Conservation (phyloP, 2,797 vertebrate genomes). For the Diglossa cyanea region DNA sequence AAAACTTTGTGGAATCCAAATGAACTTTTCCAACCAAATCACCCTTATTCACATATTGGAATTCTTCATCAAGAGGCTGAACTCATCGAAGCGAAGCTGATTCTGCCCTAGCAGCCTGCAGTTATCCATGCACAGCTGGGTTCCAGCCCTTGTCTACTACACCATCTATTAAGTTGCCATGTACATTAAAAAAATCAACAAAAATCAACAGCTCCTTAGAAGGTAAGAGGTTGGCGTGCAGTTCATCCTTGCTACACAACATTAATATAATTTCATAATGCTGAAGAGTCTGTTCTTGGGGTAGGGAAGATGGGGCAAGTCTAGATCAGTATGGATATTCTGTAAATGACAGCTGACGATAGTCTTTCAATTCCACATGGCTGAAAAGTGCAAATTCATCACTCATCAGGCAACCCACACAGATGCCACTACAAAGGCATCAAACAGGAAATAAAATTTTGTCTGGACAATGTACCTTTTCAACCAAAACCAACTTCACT, state of each 20-base stretch:
- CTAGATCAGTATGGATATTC: not conserved
- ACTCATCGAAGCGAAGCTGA: accelerated
- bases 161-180: not conserved
- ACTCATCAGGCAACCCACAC: not conserved
- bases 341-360: not conserved
- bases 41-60: not conserved
- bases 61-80: not conserved
- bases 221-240: not conserved
- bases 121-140: not conserved
- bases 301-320: not conserved
- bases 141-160: not conserved
- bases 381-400: not conserved
- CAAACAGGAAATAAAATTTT: not conserved
- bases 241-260: not conserved
- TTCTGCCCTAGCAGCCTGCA: not conserved
- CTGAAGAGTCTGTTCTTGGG: not conserved
- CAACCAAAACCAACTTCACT: not conserved
- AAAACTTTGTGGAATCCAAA: not conserved
- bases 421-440: not conserved
- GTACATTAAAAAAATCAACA: not conserved
- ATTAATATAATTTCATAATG: not conserved
- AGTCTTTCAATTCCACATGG: not conserved
- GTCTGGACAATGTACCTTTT: not conserved
- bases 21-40: not conserved
- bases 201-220: not conserved